These are phyloP conservation scores for Montifringilla adamsi DNA, from an alignment of 2,113 vertebrate species.

Conservation along the genomic window DNA sequence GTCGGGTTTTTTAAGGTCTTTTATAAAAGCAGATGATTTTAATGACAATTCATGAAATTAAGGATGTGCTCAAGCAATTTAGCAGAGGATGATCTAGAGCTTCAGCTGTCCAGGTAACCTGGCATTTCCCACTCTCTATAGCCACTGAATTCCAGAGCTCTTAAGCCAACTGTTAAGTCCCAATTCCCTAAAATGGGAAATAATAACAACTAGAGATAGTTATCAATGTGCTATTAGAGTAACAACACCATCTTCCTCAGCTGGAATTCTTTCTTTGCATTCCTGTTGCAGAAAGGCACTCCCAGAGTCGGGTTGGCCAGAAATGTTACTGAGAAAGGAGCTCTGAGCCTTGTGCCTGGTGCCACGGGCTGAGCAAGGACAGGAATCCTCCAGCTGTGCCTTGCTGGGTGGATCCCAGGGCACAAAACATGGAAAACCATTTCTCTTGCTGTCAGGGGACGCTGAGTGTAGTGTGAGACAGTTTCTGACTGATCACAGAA, in stretches of 20 bases:
- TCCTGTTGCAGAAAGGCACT: neutral
- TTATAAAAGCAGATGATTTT: neutral
- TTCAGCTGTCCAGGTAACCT: neutral
- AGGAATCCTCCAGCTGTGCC: too few relatives aligned
- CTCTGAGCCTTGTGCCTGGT: neutral
- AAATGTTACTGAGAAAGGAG: neutral
- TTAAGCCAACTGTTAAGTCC: neutral
- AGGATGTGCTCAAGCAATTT: neutral
- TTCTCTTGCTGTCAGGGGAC: neutral
- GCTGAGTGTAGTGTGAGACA: neutral
- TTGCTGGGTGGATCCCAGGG: neutral
- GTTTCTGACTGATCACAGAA: neutral
- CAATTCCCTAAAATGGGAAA: neutral
- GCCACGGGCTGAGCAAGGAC: neutral
- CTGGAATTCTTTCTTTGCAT: neutral
- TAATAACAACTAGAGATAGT: neutral
- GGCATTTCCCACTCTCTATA: neutral
- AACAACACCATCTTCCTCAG: neutral
- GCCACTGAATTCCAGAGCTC: neutral
- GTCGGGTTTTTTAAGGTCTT: neutral
- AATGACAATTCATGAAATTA: neutral
- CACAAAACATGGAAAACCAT: neutral
- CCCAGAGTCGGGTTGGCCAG: neutral
- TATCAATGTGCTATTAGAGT: neutral
- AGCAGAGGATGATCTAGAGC: neutral